A percentile compares a stretch with the other conserved stretches of the same genome.
Evolutionary conservation across 2,113 vertebrate genomes (phyloP).

Genomic region (Charadrius vociferus): DNA sequence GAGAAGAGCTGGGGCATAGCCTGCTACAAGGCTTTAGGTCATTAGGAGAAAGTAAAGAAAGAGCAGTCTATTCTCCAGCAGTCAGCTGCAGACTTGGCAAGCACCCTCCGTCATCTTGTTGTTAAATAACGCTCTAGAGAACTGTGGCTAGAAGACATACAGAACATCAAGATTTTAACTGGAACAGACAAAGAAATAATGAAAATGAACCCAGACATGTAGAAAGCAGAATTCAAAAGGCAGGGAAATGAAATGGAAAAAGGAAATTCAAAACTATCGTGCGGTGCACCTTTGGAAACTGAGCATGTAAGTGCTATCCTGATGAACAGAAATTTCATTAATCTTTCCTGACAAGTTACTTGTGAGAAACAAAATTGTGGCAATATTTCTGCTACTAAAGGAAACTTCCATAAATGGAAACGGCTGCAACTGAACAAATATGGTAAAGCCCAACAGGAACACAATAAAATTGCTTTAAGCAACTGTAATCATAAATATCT

Average conservation of each 20-base stretch:
- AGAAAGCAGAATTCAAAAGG: slow-evolving; percentile 57
- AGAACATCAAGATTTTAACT: slow-evolving; percentile 60
- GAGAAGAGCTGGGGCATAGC: not conserved
- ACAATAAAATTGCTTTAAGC: slow-evolving; percentile 21
- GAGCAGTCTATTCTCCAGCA: not conserved
- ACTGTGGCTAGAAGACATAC: not conserved
- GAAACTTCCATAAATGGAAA: slow-evolving; percentile 8
- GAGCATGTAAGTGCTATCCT: slow-evolving; percentile 41
- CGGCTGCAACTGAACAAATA: not conserved
- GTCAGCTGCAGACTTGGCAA: not conserved
- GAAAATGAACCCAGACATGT: slow-evolving; percentile 58
- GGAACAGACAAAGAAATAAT: slow-evolving; percentile 51
- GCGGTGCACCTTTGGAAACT: slow-evolving; percentile 21
- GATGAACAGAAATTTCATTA: slow-evolving; percentile 59
- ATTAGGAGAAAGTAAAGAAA: not conserved
- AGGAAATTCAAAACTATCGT: slow-evolving; percentile 41
- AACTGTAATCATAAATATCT: slow-evolving; percentile 21
- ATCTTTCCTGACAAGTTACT: slow-evolving; percentile 68
- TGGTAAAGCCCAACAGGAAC: slow-evolving; percentile 29
- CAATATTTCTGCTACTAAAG: slow-evolving; percentile 15
- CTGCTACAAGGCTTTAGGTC: not conserved
- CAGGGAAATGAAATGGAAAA: slow-evolving; percentile 51
- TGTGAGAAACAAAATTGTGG: slow-evolving; percentile 56
- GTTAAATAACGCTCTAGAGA: slow-evolving; percentile 2
- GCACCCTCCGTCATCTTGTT: not conserved